A percentile compares a stretch with the other conserved stretches of the same genome.
Evolutionary conservation across 92 coral and sea anemone species (phyloP).

Genomic region (Porites rus): DNA sequence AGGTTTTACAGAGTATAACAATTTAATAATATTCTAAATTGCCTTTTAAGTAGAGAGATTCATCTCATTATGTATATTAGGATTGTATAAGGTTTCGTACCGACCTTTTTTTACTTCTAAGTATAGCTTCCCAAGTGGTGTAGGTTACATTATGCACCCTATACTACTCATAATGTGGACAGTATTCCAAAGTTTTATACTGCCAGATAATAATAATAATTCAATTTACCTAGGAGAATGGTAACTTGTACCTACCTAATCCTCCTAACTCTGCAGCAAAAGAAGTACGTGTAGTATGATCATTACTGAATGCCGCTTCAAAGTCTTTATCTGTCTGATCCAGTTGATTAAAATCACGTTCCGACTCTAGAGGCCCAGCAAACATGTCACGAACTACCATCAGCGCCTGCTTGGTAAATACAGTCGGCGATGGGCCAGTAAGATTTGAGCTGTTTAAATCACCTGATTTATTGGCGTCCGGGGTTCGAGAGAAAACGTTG

Average conservation of each 20-base stretch:
- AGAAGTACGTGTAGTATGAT: background rate
- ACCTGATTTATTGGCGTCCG: constrained; percentile 48
- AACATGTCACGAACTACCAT: constrained; percentile 91
- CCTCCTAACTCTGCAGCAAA: constrained; percentile 29
- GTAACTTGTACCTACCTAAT: constrained; percentile 22
- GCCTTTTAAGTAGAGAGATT: no score
- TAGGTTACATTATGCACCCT: no score
- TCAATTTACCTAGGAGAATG: no score
- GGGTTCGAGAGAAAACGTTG: constrained; percentile 13
- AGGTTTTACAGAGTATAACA: no score
- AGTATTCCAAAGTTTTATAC: no score
- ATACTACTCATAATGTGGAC: no score
- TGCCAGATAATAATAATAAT: no score
- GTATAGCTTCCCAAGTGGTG: no score
- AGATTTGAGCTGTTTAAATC: constrained; percentile 61
- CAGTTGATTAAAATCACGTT: constrained; percentile 33
- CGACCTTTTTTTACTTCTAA: no score
- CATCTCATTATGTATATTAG: no score
- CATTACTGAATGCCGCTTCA: constrained; percentile 87
- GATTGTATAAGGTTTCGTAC: no score
- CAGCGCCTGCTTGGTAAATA: constrained; percentile 85
- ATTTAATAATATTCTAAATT: no score
- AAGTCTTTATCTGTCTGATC: constrained; percentile 72
- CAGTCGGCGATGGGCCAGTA: constrained; percentile 77
- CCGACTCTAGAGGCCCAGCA: constrained; percentile 76